phyloP scores from a whole-genome alignment of 2,113 vertebrate species.

The Microtus pennsylvanicus region DNA sequence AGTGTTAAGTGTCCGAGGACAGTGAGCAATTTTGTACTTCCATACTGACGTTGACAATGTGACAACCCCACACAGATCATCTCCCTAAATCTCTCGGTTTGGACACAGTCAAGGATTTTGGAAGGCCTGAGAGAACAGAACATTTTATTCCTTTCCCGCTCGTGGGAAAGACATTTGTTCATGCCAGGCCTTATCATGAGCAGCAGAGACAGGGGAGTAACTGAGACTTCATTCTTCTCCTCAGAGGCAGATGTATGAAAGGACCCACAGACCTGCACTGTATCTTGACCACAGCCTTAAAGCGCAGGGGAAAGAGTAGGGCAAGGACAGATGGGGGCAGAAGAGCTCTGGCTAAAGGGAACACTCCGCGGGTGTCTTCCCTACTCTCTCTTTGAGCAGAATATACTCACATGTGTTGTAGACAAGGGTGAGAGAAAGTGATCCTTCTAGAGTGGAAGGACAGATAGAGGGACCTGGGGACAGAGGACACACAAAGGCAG shows the following conservation, averaged over 20 bases:
- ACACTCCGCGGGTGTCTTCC: background rate
- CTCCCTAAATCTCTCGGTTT: background rate
- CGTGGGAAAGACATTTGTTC: background rate
- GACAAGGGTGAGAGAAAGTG: fast-evolving
- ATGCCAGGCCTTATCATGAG: background rate
- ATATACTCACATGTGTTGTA: background rate
- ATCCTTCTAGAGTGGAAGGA: background rate
- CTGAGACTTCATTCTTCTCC: background rate
- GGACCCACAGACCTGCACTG: background rate
- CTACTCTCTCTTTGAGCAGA: background rate
- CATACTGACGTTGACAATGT: background rate
- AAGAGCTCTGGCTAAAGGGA: background rate
- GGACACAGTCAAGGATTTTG: background rate
- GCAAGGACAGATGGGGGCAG: background rate
- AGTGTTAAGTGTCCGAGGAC: background rate
- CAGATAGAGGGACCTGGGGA: background rate
- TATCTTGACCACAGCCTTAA: background rate
- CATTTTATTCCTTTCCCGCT: background rate
- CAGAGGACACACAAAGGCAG: background rate
- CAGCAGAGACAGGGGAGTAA: background rate
- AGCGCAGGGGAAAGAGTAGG: background rate
- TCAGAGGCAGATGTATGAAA: background rate
- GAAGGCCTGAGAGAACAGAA: background rate
- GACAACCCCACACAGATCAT: background rate
- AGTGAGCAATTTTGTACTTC: background rate